Conservation (phyloP, 2,797 vertebrate species). For the Allobates femoralis region DNA sequence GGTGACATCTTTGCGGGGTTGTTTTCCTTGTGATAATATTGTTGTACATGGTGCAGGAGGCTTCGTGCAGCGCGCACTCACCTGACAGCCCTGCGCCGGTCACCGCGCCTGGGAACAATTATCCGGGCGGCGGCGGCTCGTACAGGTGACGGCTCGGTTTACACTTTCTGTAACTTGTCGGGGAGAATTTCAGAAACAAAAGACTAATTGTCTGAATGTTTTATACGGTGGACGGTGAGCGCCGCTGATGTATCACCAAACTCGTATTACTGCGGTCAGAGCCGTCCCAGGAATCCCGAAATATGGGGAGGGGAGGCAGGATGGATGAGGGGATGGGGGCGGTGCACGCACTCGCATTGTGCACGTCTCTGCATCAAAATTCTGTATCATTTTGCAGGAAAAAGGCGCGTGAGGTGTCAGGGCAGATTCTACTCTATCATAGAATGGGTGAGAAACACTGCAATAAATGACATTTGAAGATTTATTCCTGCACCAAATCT, state of each 20-base stretch:
- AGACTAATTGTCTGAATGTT: conserved; percentile 45
- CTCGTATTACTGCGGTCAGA: neutral
- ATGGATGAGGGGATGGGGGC: too few relatives aligned
- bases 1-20: conserved; percentile 12
- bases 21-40: conserved; percentile 31
- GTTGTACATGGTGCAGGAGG: conserved; percentile 24
- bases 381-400: too few relatives aligned
- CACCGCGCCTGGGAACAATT: conserved; percentile 53
- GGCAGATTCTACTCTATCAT: too few relatives aligned
- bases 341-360: too few relatives aligned
- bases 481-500: too few relatives aligned
- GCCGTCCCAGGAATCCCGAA: neutral
- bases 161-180: conserved; percentile 26
- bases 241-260: conserved; percentile 14
- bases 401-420: too few relatives aligned
- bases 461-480: too few relatives aligned
- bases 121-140: conserved; percentile 18
- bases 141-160: conserved; percentile 55
- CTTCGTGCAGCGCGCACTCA: conserved; percentile 5
- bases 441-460: too few relatives aligned
- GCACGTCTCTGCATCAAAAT: too few relatives aligned
- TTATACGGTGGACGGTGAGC: conserved; percentile 30
- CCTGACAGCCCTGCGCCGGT: conserved; percentile 43
- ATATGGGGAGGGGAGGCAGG: neutral
- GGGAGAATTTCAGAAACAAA: conserved; percentile 39